Base-by-base conservation (phyloP, 2,888 invertebrate species). In the Drosophila antonietae region DNA sequence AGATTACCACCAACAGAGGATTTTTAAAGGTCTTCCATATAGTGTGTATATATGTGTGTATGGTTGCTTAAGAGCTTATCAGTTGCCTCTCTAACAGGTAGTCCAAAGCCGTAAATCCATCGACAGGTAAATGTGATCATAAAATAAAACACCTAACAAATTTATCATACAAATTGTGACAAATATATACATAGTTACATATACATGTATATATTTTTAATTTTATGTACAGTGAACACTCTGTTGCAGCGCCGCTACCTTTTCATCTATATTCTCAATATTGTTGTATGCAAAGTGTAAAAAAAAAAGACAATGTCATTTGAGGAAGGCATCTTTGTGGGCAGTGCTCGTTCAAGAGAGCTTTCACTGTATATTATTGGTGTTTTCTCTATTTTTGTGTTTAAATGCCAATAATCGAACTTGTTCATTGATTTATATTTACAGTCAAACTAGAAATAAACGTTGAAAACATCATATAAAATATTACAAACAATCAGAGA, bases 21-120 rank as follows among this genome's bases (percentile, higher is more conserved):
- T 75, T 61, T 68, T 67, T 73, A 77, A 61, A 73, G 78, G 68
- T 72, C 60, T 71, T 62, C 46, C n/a, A 43, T 20, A 35, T 23
- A 28, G 12, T 18, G 12, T 58, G 23, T 37, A 3, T 20, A 20
- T 44, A 3, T 15, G 5, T 18, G 14, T 20, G 15, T 6, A 31
- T 31, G 46, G 15, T 33, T 23, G 28, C 28, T 6, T 6, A 41
- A 59, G 12, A 49, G 18, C 41, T 65, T 61, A 51, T 65, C 49
- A 61, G 49, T 31, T 39, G 58, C n/a, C 58, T 18, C 28, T 28
- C 28, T 6, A 47, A 31, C 33, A 33, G 33, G 33, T 51, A 41
- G 31, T 31, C 6, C 3, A 20, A 31, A 18, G 33, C 20, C 20
- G 47, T 8, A 23, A 61, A 18, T 41, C 23, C 18, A 61, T 35